phyloP scores from a whole-genome alignment of 37 sponge, comb jelly and placozoan species.

The Ianthella basta region DNA sequence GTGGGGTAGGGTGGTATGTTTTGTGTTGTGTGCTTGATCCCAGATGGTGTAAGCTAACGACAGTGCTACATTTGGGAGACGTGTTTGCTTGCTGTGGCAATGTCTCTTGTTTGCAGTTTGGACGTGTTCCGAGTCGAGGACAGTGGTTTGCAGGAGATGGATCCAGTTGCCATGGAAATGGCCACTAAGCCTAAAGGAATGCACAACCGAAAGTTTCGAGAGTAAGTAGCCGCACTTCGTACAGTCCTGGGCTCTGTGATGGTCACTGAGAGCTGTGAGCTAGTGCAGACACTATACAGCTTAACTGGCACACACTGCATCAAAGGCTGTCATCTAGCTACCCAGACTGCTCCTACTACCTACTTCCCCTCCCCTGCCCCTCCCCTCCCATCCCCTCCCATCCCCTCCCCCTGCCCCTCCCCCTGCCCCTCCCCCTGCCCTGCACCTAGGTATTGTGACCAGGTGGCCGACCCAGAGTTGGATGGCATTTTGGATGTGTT shows the following conservation, averaged over 20 bases:
- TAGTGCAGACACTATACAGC: no score
- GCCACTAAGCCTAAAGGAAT: neutral
- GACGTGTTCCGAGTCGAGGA: no score
- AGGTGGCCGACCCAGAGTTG: slow-evolving; percentile 69
- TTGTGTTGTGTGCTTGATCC: no score
- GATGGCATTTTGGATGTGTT: slow-evolving; percentile 46
- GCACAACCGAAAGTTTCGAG: slow-evolving; percentile 38
- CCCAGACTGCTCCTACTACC: neutral
- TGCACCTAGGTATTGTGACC: slow-evolving; percentile 92
- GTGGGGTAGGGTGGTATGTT: no score
- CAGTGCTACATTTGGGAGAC: no score
- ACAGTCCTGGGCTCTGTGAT: no score
- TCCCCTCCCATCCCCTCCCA: no score
- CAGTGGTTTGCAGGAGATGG: neutral
- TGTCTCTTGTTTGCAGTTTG: neutral
- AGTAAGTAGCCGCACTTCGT: slow-evolving; percentile 36
- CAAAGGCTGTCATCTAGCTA: neutral
- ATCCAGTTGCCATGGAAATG: neutral
- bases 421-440: neutral
- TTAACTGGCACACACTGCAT: neutral
- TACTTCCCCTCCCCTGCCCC: neutral
- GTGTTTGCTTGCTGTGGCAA: no score
- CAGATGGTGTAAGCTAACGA: no score
- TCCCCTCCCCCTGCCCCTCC: slow-evolving; percentile 1
- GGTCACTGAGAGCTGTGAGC: no score